These are phyloP conservation scores for Corynorhinus townsendii DNA, from an alignment of 2,113 vertebrate species.

Conservation along the genomic window DNA sequence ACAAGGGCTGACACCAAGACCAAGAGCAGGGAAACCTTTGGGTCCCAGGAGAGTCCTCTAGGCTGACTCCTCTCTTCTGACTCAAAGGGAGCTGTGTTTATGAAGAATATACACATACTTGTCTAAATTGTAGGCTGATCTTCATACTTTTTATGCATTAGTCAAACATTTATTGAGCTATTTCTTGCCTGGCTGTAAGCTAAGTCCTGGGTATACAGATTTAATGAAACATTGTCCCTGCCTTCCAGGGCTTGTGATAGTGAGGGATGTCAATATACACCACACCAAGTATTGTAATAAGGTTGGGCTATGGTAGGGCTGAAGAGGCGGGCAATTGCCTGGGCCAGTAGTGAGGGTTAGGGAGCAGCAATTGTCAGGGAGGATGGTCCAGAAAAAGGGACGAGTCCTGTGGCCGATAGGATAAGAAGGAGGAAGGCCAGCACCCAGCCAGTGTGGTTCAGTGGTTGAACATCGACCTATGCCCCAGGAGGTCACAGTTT, in stretches of 20 bases:
- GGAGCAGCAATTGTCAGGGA: neutral
- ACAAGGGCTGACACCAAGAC: neutral
- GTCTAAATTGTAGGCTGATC: neutral
- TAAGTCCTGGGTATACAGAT: neutral
- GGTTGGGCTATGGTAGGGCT: neutral
- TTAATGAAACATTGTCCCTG: neutral
- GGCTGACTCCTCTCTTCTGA: neutral
- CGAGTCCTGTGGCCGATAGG: neutral
- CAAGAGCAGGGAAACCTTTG: neutral
- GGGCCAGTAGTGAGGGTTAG: neutral
- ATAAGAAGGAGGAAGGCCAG: neutral
- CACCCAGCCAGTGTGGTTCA: no score
- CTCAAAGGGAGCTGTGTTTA: neutral
- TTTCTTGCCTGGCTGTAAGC: constrained; percentile 8
- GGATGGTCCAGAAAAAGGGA: neutral
- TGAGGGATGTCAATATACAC: neutral
- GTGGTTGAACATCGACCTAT: no score
- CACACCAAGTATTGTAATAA: neutral
- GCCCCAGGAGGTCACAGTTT: no score
- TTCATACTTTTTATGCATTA: neutral
- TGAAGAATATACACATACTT: neutral
- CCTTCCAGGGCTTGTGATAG: neutral
- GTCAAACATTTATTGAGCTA: neutral
- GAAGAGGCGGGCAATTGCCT: neutral
- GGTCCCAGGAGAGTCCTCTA: neutral